Percentiles rank a stretch among this genome's conserved stretches.
Conservation (phyloP, 2,797 vertebrate species). For the Cynopterus sphinx region DNA sequence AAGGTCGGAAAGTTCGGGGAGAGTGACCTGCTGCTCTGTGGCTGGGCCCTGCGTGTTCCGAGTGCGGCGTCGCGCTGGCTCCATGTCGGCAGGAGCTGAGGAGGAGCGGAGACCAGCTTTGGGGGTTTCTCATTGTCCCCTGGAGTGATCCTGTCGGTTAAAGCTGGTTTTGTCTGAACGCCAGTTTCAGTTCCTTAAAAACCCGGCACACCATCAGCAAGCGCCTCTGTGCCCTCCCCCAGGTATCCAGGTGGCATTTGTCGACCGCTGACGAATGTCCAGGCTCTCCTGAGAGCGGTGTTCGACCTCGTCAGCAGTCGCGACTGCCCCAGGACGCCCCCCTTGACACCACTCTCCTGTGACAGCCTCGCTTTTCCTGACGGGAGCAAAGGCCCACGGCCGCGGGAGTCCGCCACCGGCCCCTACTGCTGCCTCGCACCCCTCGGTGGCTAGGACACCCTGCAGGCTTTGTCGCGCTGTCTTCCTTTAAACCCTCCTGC, state of each 20-base stretch:
- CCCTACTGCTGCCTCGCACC: rapidly evolving
- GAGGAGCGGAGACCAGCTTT: background rate
- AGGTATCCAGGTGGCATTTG: background rate
- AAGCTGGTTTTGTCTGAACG: background rate
- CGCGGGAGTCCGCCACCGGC: background rate
- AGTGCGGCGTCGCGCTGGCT: too few relatives aligned
- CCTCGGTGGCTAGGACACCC: rapidly evolving
- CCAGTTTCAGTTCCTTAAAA: background rate
- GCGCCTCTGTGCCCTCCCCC: background rate
- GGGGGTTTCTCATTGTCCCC: background rate
- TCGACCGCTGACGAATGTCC: too few relatives aligned
- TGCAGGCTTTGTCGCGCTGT: background rate
- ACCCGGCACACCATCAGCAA: rapidly evolving
- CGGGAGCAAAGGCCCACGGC: too few relatives aligned
- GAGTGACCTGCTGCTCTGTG: background rate
- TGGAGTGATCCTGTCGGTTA: background rate
- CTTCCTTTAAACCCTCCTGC: too few relatives aligned
- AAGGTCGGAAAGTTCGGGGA: rapidly evolving
- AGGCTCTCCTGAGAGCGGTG: background rate
- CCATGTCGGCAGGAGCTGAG: rapidly evolving
- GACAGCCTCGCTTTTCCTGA: background rate
- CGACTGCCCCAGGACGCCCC: rapidly evolving
- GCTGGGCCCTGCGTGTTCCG: rapidly evolving
- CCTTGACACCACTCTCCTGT: background rate
- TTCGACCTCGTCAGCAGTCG: rapidly evolving